phyloP scores from a whole-genome alignment of 2,797 vertebrate genomes.

The Crocidura indochinensis region DNA sequence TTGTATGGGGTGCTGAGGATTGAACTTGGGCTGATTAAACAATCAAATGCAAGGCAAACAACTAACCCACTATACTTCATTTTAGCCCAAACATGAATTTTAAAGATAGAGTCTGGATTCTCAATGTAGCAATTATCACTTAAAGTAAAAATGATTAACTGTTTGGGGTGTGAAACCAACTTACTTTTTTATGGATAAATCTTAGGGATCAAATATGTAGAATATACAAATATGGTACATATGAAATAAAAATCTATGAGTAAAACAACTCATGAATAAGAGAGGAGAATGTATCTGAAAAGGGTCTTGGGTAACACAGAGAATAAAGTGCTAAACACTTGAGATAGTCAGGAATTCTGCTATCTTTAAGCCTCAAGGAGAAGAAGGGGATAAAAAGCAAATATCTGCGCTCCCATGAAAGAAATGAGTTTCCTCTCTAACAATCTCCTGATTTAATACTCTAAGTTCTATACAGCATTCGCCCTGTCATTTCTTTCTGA shows the following conservation, averaged over 20 bases:
- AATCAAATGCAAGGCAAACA: too few species aligned
- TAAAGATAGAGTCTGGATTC: not conserved
- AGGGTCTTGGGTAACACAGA: slow-evolving; percentile 8
- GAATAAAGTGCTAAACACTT: not conserved
- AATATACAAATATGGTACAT: not conserved
- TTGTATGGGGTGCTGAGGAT: too few species aligned
- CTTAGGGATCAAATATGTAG: not conserved
- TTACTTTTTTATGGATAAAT: not conserved
- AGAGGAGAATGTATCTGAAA: slow-evolving; percentile 26
- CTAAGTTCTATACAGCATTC: not conserved
- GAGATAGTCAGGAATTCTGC: not conserved
- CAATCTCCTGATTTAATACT: slow-evolving; percentile 70
- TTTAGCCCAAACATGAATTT: not conserved
- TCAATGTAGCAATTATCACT: not conserved
- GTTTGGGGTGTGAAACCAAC: not conserved
- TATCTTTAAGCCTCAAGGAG: slow-evolving; percentile 56
- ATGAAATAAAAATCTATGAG: slow-evolving; percentile 21
- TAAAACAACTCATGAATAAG: not conserved
- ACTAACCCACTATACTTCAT: too few species aligned
- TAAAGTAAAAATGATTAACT: not conserved
- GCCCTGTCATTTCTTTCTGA: slow-evolving; percentile 19
- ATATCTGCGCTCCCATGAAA: too few species aligned
- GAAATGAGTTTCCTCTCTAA: too few species aligned
- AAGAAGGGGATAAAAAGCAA: not conserved
- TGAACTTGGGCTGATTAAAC: too few species aligned